A percentile compares a stretch with the other conserved stretches of the same genome.
Conservation (phyloP, 1,140 invertebrate genomes). For the Heliconius congener region DNA sequence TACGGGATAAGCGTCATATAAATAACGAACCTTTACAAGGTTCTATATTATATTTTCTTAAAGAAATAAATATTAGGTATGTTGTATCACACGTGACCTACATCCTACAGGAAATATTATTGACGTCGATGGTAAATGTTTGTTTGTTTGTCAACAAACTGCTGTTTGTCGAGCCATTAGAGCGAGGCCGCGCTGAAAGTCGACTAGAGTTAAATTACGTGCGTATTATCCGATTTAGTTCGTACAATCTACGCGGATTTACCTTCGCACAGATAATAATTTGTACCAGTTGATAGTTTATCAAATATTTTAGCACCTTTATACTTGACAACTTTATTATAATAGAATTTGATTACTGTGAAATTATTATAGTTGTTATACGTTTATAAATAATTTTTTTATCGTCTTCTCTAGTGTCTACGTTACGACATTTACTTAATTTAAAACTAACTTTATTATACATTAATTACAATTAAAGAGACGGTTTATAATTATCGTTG, state of each 20-base stretch:
- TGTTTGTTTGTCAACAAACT: slow-evolving; percentile 69
- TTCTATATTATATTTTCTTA: not conserved
- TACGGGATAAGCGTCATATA: too few relatives aligned
- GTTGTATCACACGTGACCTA: slow-evolving; percentile 48
- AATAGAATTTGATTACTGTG: not conserved
- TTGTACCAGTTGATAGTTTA: not conserved
- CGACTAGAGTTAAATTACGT: slow-evolving; percentile 44
- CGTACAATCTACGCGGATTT: not conserved
- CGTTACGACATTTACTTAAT: not conserved
- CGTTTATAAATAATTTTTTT: not conserved
- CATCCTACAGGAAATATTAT: slow-evolving; percentile 49
- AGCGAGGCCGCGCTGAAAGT: slow-evolving; percentile 55
- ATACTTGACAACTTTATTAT: not conserved
- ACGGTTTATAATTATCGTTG: not conserved
- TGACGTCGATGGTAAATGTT: slow-evolving; percentile 47
- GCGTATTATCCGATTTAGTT: slow-evolving; percentile 40
- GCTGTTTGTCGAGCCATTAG: slow-evolving; percentile 72
- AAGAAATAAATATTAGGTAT: not conserved
- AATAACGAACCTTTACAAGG: too few relatives aligned
- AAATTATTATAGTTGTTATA: not conserved
- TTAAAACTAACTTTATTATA: not conserved
- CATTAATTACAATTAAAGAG: not conserved
- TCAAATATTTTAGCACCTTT: not conserved
- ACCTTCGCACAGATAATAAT: not conserved
- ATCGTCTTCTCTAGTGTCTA: not conserved